phyloP scores from a whole-genome alignment of 2,797 vertebrate species.

The Gymnothorax reevesii region DNA sequence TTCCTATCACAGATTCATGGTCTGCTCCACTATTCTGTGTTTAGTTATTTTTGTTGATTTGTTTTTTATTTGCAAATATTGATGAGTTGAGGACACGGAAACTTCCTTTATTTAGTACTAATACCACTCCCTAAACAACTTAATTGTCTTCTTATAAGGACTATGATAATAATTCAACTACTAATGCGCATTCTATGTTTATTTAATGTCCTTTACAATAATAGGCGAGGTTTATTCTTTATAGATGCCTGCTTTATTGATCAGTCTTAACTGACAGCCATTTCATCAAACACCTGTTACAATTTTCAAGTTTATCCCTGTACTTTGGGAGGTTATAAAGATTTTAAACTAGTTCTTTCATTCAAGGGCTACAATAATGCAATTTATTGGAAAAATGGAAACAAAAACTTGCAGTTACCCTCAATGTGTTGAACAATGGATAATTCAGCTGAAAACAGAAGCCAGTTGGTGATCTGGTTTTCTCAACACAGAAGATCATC shows the following conservation, averaged over 20 bases:
- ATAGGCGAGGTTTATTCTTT: neutral
- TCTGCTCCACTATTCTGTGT: neutral
- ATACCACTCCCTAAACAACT: neutral
- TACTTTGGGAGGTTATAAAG: conserved; percentile 57
- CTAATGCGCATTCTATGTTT: neutral
- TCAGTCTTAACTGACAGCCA: conserved; percentile 22
- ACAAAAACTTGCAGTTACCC: conserved; percentile 60
- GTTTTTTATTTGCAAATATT: neutral
- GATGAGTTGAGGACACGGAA: neutral
- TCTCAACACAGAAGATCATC: conserved; percentile 70
- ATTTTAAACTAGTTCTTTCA: conserved; percentile 63
- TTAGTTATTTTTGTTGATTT: neutral
- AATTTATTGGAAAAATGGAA: conserved; percentile 60
- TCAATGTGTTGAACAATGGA: conserved; percentile 69
- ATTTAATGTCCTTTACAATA: neutral
- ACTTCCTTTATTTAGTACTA: neutral
- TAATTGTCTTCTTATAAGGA: too few relatives aligned
- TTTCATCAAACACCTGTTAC: conserved; percentile 27
- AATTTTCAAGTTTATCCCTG: conserved; percentile 32
- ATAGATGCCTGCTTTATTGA: neutral
- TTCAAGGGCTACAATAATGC: conserved; percentile 59
- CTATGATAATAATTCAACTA: neutral
- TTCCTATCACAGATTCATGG: neutral
- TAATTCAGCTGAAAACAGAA: conserved; percentile 61
- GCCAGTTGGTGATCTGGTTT: conserved; percentile 61